A percentile compares a stretch with the other conserved stretches of the same genome.
phyloP scores from a whole-genome alignment of 2,113 vertebrate species.

The Pomatostomus ruficeps region DNA sequence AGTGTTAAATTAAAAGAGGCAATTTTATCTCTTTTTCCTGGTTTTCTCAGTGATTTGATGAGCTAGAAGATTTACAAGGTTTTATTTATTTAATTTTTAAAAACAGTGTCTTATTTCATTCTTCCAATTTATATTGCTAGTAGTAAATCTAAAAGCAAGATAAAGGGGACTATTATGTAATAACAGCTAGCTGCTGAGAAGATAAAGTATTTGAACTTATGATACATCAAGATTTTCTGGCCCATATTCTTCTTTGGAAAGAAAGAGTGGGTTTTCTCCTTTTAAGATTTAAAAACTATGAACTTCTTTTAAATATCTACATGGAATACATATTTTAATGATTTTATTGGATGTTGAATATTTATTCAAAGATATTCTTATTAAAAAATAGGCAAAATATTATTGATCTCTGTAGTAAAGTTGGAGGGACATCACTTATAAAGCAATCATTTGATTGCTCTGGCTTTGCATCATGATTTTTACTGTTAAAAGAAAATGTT shows the following conservation, averaged over 20 bases:
- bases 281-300: not conserved
- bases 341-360: not conserved
- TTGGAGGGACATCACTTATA: not conserved
- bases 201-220: not conserved
- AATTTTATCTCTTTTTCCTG: not conserved
- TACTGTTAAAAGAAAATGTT: not conserved
- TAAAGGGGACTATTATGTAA: not conserved
- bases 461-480: not conserved
- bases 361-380: not conserved
- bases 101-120: not conserved
- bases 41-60: not conserved
- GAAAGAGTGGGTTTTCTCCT: not conserved
- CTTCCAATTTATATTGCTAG: not conserved
- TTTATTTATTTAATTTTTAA: not conserved
- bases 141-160: not conserved
- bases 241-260: not conserved
- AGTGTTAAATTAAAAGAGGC: not conserved
- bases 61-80: not conserved
- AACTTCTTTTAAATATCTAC: not conserved
- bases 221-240: not conserved
- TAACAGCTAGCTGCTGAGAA: not conserved
- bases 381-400: not conserved
- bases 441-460: not conserved
- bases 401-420: not conserved
- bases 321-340: not conserved